Evolutionary conservation across 2,797 vertebrate species (phyloP), one percentile per base, ranked within the genome.

Genomic region (Garrulus glandarius): DNA sequence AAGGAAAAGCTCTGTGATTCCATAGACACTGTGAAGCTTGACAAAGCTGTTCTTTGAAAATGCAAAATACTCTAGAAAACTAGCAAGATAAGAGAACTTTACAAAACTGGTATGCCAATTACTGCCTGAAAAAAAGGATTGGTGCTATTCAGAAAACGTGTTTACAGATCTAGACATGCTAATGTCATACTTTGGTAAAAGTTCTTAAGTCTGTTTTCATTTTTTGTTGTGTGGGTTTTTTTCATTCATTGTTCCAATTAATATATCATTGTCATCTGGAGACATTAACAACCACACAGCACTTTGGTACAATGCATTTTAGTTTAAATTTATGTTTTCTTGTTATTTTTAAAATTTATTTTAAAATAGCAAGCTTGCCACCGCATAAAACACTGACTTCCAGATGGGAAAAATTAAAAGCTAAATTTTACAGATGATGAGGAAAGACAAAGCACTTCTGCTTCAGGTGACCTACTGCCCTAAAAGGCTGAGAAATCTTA

Each of bases 41-140:
- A 97, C 81, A 96, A 95, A 96, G 64, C 89, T 84, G 67, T n/a
- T 71, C 90, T 96, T 95, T 97, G 91, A 97, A 96, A 97, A 96
- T 49, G 69, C 64, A 97, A 91, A 93, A 96, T 89, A 85, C 47
- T 92, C 63, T 77, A 95, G 75, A 87, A 95, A 86, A 87, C 56
- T 24, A 87, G 26, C 18, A 72, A 95, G 92, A 91, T 92, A 96
- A 97, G 95, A 97, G 90, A 78, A 85, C 53, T 97, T 69, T 27
- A 50, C 43, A 81, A 96, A 77, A 79, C 69, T 83, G 65, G 53
- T 84, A 95, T 52, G 89, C 64, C 94, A 95, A 96, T 93, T 96
- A 96, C 87, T 87, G 89, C 77, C 84, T 92, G 71, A 81, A 89
- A 93, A 91, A 95, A 65, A 10, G 86, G 71, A 83, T 57, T 23